These are phyloP conservation scores for Coregonus ussuriensis DNA, from an alignment of 2,797 vertebrate genomes.

Conservation along the genomic window DNA sequence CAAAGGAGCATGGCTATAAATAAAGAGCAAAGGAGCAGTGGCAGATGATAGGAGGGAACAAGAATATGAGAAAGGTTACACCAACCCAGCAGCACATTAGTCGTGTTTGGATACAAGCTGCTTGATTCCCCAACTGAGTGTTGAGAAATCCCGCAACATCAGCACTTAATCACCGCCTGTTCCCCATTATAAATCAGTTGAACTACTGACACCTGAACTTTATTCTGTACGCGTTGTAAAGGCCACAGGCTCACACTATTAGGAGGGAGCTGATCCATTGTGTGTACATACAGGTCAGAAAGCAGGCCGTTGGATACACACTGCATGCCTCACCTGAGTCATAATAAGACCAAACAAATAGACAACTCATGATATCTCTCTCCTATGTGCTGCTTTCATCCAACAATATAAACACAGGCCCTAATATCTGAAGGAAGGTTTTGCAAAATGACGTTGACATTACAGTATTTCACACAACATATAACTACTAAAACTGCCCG, in stretches of 20 bases:
- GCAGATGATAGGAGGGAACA: conserved; percentile 68
- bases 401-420: neutral
- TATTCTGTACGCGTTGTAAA: conserved; percentile 73
- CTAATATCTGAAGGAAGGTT: neutral
- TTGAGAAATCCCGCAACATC: conserved; percentile 73
- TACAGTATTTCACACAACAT: neutral
- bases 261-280: conserved; percentile 77
- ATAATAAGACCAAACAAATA: conserved; percentile 48
- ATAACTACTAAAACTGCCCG: neutral
- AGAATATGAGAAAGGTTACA: conserved; percentile 77
- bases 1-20: conserved; percentile 61
- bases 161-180: conserved; percentile 73
- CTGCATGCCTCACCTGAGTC: conserved; percentile 59
- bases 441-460: neutral
- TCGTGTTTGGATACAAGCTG: conserved; percentile 75
- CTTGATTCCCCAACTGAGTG: conserved; percentile 78
- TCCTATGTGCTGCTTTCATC: neutral
- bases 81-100: conserved; percentile 66
- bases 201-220: conserved; percentile 84
- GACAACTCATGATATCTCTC: conserved; percentile 30
- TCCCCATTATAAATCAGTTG: conserved; percentile 85
- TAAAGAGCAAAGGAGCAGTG: conserved; percentile 67
- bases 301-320: conserved; percentile 49
- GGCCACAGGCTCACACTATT: conserved; percentile 74
- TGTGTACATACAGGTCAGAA: conserved; percentile 77